Conservation (phyloP, 2,888 invertebrate species). For the Acanthosepion esculentum region DNA sequence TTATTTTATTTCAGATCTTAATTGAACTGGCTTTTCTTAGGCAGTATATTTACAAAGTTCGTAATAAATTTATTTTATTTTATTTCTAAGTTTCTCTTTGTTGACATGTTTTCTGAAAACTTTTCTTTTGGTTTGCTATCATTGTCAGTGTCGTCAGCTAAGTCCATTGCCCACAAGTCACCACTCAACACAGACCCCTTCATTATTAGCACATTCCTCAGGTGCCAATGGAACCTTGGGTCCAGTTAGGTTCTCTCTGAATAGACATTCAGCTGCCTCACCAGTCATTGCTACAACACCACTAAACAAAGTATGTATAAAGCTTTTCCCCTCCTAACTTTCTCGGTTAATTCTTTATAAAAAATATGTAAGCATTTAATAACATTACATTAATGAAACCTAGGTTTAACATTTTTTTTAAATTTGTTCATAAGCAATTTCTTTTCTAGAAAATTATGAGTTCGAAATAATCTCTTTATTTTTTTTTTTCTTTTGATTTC, state of each 20-base stretch:
- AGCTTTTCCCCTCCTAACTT: neutral
- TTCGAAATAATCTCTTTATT: too few species aligned
- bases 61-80: too few species aligned
- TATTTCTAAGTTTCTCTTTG: neutral
- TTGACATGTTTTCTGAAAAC: neutral
- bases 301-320: neutral
- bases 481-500: too few species aligned
- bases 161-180: conserved; percentile 52
- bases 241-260: conserved; percentile 58
- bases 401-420: too few species aligned
- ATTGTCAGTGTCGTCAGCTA: conserved; percentile 56
- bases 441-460: too few species aligned
- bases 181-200: conserved; percentile 46
- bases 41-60: too few species aligned
- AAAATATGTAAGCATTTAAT: too few species aligned
- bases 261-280: conserved; percentile 52
- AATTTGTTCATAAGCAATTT: too few species aligned
- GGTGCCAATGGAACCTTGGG: conserved; percentile 53
- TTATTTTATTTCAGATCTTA: too few species aligned
- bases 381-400: too few species aligned
- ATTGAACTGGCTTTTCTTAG: too few species aligned
- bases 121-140: neutral
- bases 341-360: neutral
- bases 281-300: conserved; percentile 42
- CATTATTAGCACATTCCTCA: conserved; percentile 51